These are phyloP conservation scores for Puffinus mauretanicus DNA, from an alignment of 2,113 vertebrate species.

Conservation along the genomic window DNA sequence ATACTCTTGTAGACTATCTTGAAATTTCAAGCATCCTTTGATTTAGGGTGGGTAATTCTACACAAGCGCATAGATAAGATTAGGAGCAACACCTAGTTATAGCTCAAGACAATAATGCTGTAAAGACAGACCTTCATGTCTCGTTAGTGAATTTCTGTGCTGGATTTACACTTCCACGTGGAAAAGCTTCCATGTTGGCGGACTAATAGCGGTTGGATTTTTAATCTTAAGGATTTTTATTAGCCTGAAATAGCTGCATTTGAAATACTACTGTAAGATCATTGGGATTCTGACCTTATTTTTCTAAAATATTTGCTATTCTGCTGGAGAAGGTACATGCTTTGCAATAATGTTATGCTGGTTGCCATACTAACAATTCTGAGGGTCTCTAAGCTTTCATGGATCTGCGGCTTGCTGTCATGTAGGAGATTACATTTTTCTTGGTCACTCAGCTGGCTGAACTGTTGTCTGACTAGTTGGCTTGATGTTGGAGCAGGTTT, in stretches of 20 bases:
- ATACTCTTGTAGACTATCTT: not conserved
- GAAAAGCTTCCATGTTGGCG: not conserved
- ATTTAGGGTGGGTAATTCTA: not conserved
- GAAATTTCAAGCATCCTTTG: not conserved
- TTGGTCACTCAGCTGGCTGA: not conserved
- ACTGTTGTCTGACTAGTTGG: not conserved
- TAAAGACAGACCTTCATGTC: not conserved
- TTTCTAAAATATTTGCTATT: not conserved
- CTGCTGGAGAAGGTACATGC: not conserved
- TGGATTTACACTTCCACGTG: not conserved
- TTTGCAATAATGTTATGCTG: not conserved
- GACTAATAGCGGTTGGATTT: not conserved
- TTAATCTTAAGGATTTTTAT: not conserved
- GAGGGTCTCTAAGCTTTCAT: not conserved
- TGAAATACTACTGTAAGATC: not conserved
- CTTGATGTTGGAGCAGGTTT: not conserved
- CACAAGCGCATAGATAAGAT: not conserved
- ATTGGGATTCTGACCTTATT: not conserved
- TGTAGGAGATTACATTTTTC: not conserved
- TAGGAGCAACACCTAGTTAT: not conserved
- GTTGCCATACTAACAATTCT: not conserved
- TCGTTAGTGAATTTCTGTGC: not conserved
- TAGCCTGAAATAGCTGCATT: not conserved
- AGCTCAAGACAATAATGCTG: not conserved
- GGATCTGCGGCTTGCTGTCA: not conserved